Base-by-base conservation (phyloP, 2,888 invertebrate genomes). In the Elegia similella region DNA sequence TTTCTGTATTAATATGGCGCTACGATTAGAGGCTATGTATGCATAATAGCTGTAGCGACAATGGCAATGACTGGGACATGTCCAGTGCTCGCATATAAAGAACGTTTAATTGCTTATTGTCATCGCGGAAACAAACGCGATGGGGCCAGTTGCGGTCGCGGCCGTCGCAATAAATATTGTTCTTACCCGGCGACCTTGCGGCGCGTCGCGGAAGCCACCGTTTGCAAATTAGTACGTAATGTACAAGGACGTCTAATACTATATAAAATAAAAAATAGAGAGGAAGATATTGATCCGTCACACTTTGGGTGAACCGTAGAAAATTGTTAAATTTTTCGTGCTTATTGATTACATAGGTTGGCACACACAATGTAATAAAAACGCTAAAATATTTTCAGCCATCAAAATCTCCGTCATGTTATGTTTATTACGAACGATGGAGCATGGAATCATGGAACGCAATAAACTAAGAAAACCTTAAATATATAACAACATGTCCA, bases 181-280 rank as follows among this genome's bases (percentile, higher is more conserved):
- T 69, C 72, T 72, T 72, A 76, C 71, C 74, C 52, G 61, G 57
- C 61, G 67, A 67, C 69, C 67, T 71, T 68, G 71, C 67, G 74
- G 67, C 77, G 74, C 69, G 70, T 82, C 81, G 82, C 88, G 89
- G 88, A 89, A 89, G 86, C 80, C 75, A 70, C 74, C 72, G 70
- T 73, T 83, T 80, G 88, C 88, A 84, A 91, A 88, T 89, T 86
- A 85, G 79, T 83, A 76, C 62, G 61, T 72, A 68, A 67, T 73
- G 71, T 73, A 70, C 76, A 76, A 79, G 77, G 74, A 75, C 71
- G 72, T 65, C 75, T 77, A 82, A 83, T 38, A 38, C 38, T 38
- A 2, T 5, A 38, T n/a, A n/a, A 10, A 38, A n/a, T n/a, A n/a
- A n/a, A n/a, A 38, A 10, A 23, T 34, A 34, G 34, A 34, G 38